Evolutionary conservation across 1,140 invertebrate species (phyloP).

Genomic region (Hyposmocoma kahamanoa): DNA sequence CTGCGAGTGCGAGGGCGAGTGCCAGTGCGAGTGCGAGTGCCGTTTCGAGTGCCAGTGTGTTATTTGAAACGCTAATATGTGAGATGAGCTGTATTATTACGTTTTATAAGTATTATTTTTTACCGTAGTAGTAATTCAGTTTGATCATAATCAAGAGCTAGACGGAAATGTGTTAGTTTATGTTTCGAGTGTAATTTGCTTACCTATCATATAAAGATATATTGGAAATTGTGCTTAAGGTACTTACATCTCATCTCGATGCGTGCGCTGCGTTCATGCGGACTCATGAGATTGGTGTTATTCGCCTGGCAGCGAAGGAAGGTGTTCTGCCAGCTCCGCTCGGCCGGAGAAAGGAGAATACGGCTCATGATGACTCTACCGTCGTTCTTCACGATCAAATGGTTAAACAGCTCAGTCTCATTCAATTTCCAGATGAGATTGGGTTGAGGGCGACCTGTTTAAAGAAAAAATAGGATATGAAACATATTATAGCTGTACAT

Average conservation of each 20-base stretch:
- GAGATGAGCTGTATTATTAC: too few species aligned
- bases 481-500: background rate
- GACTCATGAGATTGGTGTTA: conserved; percentile 87
- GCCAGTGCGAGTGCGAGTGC: too few species aligned
- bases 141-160: too few species aligned
- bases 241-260: conserved; percentile 87
- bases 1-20: too few species aligned
- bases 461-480: conserved; percentile 17
- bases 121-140: too few species aligned
- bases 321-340: conserved; percentile 85
- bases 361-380: conserved; percentile 84
- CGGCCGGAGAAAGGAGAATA: conserved; percentile 80
- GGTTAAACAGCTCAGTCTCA: conserved; percentile 78
- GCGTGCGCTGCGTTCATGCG: conserved; percentile 83
- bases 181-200: too few species aligned
- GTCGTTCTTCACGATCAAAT: conserved; percentile 75
- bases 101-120: too few species aligned
- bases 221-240: too few species aligned
- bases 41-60: too few species aligned
- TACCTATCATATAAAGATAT: too few species aligned
- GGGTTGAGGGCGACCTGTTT: conserved; percentile 86
- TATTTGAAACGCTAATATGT: too few species aligned
- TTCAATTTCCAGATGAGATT: conserved; percentile 85
- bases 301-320: conserved; percentile 88
- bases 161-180: too few species aligned